Conservation (phyloP, 2,888 invertebrate genomes). For the Scotopteryx bipunctaria region DNA sequence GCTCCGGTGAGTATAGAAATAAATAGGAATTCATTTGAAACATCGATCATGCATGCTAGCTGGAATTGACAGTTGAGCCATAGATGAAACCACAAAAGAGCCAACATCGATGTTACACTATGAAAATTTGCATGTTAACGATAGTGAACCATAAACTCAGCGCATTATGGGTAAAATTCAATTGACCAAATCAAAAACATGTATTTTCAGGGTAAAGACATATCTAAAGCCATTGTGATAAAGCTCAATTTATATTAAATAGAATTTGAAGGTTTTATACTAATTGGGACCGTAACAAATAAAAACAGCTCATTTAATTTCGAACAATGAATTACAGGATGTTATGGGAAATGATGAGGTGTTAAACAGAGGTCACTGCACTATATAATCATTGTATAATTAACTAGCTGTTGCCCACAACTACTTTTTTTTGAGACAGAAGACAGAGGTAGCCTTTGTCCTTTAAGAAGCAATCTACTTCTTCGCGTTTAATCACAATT, state of each 20-base stretch:
- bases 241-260: background rate
- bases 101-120: too few species aligned
- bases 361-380: background rate
- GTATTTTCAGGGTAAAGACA: too few species aligned
- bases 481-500: too few species aligned
- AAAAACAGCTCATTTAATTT: slow-evolving; percentile 1
- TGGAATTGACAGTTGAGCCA: background rate
- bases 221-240: background rate
- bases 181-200: too few species aligned
- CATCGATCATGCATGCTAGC: background rate
- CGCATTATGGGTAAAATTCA: too few species aligned
- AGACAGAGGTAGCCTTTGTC: too few species aligned
- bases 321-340: background rate
- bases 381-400: background rate
- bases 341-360: too few species aligned
- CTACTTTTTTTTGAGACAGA: too few species aligned
- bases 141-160: too few species aligned
- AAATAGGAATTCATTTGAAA: background rate
- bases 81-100: background rate
- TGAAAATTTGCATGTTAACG: too few species aligned
- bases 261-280: background rate
- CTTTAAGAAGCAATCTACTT: too few species aligned
- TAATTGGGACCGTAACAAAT: slow-evolving; percentile 2
- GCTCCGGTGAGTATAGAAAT: background rate
- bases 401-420: background rate